Evolutionary conservation across 2,113 vertebrate species (phyloP).

Genomic region (Paracanthobrama guichenoti): DNA sequence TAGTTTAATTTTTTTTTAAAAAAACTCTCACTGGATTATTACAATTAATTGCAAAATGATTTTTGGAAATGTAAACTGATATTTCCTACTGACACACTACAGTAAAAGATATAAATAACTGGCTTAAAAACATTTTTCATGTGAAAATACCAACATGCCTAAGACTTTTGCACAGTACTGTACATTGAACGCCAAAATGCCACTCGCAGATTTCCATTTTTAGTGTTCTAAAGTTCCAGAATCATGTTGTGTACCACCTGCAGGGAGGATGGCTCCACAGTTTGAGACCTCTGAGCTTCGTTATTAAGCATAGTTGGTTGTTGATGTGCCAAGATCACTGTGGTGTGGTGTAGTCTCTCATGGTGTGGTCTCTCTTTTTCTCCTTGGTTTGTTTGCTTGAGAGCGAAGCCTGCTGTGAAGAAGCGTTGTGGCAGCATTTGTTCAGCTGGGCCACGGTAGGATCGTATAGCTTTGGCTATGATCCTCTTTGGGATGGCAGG

Average conservation of each 20-base stretch:
- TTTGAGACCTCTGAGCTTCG: neutral
- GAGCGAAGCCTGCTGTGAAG: slow-evolving; percentile 37
- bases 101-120: no score
- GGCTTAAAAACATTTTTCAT: no score
- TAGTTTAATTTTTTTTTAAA: no score
- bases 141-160: no score
- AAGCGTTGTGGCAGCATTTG: slow-evolving; percentile 36
- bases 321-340: slow-evolving; percentile 17
- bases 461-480: slow-evolving; percentile 49
- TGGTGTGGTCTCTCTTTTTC: slow-evolving; percentile 3
- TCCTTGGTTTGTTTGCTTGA: slow-evolving; percentile 6
- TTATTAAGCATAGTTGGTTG: neutral
- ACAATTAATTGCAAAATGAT: no score
- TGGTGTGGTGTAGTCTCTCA: neutral
- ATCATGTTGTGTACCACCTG: slow-evolving; percentile 1
- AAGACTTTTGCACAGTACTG: no score
- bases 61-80: no score
- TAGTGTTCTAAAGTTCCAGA: neutral
- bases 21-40: no score
- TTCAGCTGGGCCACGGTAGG: slow-evolving; percentile 23
- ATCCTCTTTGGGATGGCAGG: slow-evolving; percentile 7
- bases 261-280: neutral
- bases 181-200: neutral
- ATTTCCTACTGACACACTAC: no score
- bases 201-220: neutral